phyloP scores from a whole-genome alignment of 2,888 invertebrate genomes.

The Bhutanitis thaidina region DNA sequence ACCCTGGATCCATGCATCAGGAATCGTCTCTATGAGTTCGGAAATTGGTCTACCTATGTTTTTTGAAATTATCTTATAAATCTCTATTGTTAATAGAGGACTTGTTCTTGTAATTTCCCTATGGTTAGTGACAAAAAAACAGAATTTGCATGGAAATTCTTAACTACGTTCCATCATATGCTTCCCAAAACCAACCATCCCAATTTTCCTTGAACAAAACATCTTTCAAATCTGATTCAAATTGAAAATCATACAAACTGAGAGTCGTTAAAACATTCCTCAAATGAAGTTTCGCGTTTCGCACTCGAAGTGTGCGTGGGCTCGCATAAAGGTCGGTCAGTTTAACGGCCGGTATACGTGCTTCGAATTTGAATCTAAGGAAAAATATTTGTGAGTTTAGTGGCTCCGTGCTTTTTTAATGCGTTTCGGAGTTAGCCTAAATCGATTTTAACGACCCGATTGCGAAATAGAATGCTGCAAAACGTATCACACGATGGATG shows the following conservation, averaged over 20 bases:
- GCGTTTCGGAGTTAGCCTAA: neutral
- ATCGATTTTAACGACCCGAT: constrained; percentile 14
- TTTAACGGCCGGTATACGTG: constrained; percentile 51
- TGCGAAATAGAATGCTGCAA: constrained; percentile 1
- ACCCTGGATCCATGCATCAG: no score
- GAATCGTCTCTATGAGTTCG: no score
- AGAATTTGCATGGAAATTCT: no score
- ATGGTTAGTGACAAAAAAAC: no score
- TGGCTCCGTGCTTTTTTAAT: neutral
- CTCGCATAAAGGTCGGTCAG: constrained; percentile 50
- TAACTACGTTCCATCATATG: no score
- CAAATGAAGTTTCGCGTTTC: constrained; percentile 23
- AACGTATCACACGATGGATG: constrained; percentile 31
- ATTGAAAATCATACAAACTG: neutral
- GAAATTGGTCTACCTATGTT: no score
- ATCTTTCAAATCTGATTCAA: no score
- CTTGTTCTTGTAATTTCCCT: no score
- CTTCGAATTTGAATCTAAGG: constrained; percentile 40
- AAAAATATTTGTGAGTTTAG: constrained; percentile 31
- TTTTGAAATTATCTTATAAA: no score
- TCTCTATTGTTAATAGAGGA: no score
- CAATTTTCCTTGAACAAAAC: no score
- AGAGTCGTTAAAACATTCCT: constrained; percentile 20
- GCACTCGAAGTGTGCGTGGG: constrained; percentile 49
- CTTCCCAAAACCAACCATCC: no score